phyloP scores from a whole-genome alignment of 2,113 vertebrate genomes.

The Zapornia atra region DNA sequence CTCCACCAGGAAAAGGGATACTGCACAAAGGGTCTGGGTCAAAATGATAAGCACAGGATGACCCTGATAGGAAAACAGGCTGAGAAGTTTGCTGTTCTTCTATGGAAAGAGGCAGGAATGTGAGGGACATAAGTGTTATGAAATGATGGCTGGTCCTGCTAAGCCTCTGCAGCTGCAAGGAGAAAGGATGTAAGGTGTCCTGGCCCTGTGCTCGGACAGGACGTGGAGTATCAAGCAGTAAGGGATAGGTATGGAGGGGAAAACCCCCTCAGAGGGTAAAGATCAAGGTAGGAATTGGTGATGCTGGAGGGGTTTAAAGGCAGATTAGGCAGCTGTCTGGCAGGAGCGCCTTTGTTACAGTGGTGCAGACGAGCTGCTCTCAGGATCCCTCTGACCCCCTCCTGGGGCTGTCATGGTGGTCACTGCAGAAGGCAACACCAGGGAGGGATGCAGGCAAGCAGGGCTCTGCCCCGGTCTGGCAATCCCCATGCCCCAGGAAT shows the following conservation, averaged over 20 bases:
- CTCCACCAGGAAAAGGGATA: neutral
- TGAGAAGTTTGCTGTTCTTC: neutral
- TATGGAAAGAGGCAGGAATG: neutral
- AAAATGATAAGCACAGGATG: neutral
- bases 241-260: neutral
- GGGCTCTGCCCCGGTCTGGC: neutral
- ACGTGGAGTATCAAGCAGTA: neutral
- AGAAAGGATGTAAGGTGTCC: neutral
- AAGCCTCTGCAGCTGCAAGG: neutral
- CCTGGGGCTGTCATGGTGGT: neutral
- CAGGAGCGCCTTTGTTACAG: fast-evolving
- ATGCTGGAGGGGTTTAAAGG: neutral
- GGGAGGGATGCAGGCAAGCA: neutral
- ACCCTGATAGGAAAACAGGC: neutral
- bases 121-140: neutral
- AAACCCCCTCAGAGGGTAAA: neutral
- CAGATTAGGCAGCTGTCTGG: neutral
- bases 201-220: neutral
- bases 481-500: fast-evolving
- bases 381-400: neutral
- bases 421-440: neutral
- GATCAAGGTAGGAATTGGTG: neutral
- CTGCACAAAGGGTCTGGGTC: neutral
- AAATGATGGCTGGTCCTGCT: neutral
- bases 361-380: neutral